Base-by-base conservation (phyloP, 2,113 vertebrate species). In the Helogale parvula region DNA sequence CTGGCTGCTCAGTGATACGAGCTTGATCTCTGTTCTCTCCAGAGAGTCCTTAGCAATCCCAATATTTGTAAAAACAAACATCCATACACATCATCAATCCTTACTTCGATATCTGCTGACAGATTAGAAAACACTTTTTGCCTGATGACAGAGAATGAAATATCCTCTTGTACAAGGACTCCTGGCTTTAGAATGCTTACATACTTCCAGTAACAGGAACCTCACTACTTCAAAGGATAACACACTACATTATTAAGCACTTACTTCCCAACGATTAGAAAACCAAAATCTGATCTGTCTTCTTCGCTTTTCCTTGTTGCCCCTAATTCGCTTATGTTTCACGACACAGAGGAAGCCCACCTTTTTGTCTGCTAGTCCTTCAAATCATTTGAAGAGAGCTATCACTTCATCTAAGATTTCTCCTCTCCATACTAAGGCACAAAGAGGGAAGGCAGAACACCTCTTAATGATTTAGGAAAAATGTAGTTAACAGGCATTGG, bases 81-180 rank as follows among this genome's bases (percentile, higher is more conserved):
- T 63, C 54, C 14, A 29, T 63, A 83, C 31, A 47, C 25, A 65
- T 0, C 1, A 47, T 17, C 72, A 45, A 69, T 76, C 45, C 65
- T 84, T 54, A 57, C 41, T 66, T 66, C 3, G n/a, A 4, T 66
- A n/a, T 91, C 79, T 93, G 31, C 87, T 38, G 52, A 65, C 33
- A 90, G 57, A 94, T 17, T 14, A 92, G 50, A 82, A 76, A 87
- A 69, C 9, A 2, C 63, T 60, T 60, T 68, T 3, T 74, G 31
- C 4, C 85, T 94, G 77, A 57, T 92, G 80, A 94, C 87, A 52
- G 86, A 94, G 72, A 97, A 47, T 27, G 66, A 93, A 82, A 94
- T 0, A 52, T 19, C 50, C 63, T 63, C 52, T 50, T 33, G 65
- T 10, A 84, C 57, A 23, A 60, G 57, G 50, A 86, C 63, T 77